Conservation (phyloP, 2,888 invertebrate genomes). For the Parasteatoda lunata region DNA sequence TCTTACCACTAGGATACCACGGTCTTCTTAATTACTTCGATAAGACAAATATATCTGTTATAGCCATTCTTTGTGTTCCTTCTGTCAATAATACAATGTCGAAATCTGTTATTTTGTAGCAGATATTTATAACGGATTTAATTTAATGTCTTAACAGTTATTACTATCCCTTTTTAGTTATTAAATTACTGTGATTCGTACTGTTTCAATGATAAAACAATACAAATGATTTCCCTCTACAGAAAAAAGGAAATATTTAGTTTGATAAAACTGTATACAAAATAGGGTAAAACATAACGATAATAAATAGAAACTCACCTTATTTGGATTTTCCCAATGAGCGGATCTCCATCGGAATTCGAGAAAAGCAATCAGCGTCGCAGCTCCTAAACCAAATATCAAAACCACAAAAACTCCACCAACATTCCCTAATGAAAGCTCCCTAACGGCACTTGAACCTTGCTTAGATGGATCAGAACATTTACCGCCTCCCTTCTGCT, state of each 20-base stretch:
- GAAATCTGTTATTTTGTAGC: too few species aligned
- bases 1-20: too few species aligned
- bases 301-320: slow-evolving; percentile 79
- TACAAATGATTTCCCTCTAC: background rate
- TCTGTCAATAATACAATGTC: too few species aligned
- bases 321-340: slow-evolving; percentile 91
- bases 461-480: slow-evolving; percentile 68
- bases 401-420: slow-evolving; percentile 97
- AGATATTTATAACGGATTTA: background rate
- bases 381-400: slow-evolving; percentile 92
- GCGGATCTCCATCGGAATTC: slow-evolving; percentile 97
- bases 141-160: background rate
- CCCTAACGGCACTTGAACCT: slow-evolving; percentile 73
- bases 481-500: slow-evolving; percentile 88
- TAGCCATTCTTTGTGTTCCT: too few species aligned
- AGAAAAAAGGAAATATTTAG: background rate
- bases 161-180: background rate
- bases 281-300: background rate
- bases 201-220: background rate
- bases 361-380: slow-evolving; percentile 94
- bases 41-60: too few species aligned
- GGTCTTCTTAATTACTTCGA: too few species aligned
- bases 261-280: background rate
- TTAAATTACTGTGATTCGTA: background rate
- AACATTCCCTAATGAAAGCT: slow-evolving; percentile 92